These are phyloP conservation scores for Batillaria attramentaria DNA, from an alignment of 1,140 invertebrate genomes.

Conservation along the genomic window DNA sequence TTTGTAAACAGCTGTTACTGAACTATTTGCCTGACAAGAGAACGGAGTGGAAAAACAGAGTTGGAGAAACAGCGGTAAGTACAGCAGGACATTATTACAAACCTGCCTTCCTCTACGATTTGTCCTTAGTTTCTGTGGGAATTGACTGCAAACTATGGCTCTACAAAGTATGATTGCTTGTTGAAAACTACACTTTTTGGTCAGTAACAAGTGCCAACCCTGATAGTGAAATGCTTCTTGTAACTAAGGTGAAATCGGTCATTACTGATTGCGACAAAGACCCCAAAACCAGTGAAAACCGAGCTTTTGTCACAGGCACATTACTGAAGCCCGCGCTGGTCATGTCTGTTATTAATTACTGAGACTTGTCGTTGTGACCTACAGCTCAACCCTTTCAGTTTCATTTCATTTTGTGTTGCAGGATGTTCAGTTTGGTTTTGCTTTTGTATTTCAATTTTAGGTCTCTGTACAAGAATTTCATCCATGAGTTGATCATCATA, in stretches of 20 bases:
- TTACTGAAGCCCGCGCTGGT: too few species aligned
- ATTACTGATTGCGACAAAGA: too few species aligned
- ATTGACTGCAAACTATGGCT: not conserved
- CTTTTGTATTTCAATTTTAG: conserved; percentile 41
- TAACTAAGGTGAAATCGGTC: too few species aligned
- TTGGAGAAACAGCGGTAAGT: conserved; percentile 55
- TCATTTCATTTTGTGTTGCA: not conserved
- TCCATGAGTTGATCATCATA: conserved; percentile 77
- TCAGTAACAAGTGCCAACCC: too few species aligned
- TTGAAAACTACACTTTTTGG: too few species aligned
- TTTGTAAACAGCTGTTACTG: conserved; percentile 50
- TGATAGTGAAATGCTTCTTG: too few species aligned
- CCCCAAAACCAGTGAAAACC: too few species aligned
- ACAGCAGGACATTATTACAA: not conserved
- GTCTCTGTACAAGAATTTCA: conserved; percentile 78
- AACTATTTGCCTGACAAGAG: conserved; percentile 56
- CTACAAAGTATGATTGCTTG: too few species aligned
- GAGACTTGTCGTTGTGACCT: not conserved
- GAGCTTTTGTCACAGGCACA: too few species aligned
- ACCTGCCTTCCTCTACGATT: too few species aligned
- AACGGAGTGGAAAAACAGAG: conserved; percentile 49
- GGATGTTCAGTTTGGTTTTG: conserved; percentile 14
- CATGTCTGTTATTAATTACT: too few species aligned
- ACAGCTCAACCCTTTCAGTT: not conserved
- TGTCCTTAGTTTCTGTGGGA: too few species aligned